Percentiles rank a stretch among this genome's conserved stretches.
phyloP scores from a whole-genome alignment of 2,113 vertebrate species.

The Leiothrix lutea region DNA sequence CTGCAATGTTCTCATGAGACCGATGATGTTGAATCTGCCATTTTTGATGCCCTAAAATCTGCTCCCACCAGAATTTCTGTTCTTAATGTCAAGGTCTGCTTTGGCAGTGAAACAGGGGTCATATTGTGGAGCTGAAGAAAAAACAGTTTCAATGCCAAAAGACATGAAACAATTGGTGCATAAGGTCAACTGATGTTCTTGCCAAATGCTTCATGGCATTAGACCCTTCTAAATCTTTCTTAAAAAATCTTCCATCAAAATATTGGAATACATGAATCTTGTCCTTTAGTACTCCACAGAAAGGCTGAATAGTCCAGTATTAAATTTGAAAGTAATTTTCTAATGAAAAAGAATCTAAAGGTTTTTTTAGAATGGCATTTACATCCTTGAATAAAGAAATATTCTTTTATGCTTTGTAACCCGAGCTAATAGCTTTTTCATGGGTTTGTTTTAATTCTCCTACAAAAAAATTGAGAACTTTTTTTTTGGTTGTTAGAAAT shows the following conservation, averaged over 20 bases:
- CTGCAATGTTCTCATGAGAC: not conserved
- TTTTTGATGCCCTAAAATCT: conserved; percentile 1
- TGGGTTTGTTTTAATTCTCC: not conserved
- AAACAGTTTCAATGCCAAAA: conserved; percentile 32
- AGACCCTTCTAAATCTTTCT: conserved; percentile 1
- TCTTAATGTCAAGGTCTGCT: conserved; percentile 18
- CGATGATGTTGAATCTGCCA: not conserved
- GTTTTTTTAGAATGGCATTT: not conserved
- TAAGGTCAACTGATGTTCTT: conserved; percentile 40
- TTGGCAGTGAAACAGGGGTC: conserved; percentile 34
- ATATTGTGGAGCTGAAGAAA: conserved; percentile 7
- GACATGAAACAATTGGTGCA: conserved; percentile 36
- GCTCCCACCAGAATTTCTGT: not conserved
- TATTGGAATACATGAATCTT: not conserved
- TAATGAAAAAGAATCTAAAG: not conserved
- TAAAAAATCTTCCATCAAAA: not conserved
- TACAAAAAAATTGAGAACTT: not conserved
- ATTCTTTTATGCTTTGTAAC: not conserved
- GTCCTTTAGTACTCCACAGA: not conserved
- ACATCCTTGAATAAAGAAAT: not conserved
- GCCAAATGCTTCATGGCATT: conserved; percentile 26
- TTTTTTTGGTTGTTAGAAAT: not conserved
- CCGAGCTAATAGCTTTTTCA: not conserved
- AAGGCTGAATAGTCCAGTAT: not conserved
- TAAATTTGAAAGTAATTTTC: not conserved